Base-by-base conservation (phyloP, 2,113 vertebrate species). In the Osmerus mordax region DNA sequence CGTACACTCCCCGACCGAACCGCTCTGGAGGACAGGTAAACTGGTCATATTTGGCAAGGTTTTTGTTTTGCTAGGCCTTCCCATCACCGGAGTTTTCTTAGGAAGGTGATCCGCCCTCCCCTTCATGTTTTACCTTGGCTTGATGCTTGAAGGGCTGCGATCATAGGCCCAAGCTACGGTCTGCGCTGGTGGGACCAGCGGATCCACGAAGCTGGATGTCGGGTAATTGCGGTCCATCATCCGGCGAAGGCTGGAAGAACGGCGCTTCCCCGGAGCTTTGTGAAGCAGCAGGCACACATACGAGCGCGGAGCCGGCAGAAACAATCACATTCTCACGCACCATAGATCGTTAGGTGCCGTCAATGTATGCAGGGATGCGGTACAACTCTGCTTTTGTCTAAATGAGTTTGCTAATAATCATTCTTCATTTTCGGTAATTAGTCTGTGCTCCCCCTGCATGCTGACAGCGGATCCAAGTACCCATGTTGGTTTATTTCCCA, bases 221-320 rank as follows among this genome's bases (percentile, higher is more conserved):
- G 94, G 90, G 91, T 95, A 97, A 90, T 92, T 95, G 91, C 94
- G 94, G 91, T 97, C 96, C 96, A 97, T 97, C 92, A 93, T 92
- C 91, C 92, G 92, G 92, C 90, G 80, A 87, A 80, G 82, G 88
- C 81, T 81, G 60, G 80, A 76, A 80, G 65, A 72, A 76, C 78
- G 55, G 86, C 89, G 70, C 87, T 88, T 91, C 87, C 86, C 86
- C 78, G 75, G 87, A 88, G 89, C 87, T 90, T 86, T 80, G 78
- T 80, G 73, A 80, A 89, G 85, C 89, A 89, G 86, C 84, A 87
- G 84, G 67, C 84, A 79, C 86, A 72, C 92, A 92, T 91, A 78
- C 86, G 86, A 88, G 83, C 83, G 75, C 81, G 79, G 78, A 73
- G 84, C 71, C 75, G 25, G 63, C 15, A 67, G 58, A 51, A 78